Base-by-base conservation (phyloP, 2,888 invertebrate species). In the Ophion costatus region DNA sequence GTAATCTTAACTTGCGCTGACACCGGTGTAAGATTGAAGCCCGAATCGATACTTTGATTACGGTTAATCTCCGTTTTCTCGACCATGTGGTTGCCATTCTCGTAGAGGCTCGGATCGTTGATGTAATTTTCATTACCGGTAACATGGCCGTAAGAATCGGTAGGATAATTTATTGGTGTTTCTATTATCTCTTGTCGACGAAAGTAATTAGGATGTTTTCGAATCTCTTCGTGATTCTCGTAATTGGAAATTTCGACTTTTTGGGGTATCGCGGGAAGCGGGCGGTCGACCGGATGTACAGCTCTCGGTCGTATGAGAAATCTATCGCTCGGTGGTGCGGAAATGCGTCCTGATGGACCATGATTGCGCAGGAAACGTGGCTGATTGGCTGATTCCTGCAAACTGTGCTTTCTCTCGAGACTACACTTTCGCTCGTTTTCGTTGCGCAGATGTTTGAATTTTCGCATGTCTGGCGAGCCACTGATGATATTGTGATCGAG, bases 181-280 rank as follows among this genome's bases (percentile, higher is more conserved):
- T 76, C 82, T 9, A 66, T 67, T 20, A 29, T 77, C 5, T 57
- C 80, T 38, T 67, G 67, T n/a, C 59, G 24, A 33, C 78, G 61
- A 56, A 76, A 82, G 59, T 75, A 75, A 66, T 75, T 76, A 20
- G 81, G 76, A 70, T 86, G 79, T 51, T 88, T 88, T 5, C 77
- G 80, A 14, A 87, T 87, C 17, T 90, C 89, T n/a, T 89, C 85
- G 59, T 90, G 90, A 83, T 92, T 92, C 59, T 90, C 90, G 66
- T 91, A 92, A 61, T 88, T 89, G 0, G 89, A 86, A 45, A 91
- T 87, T 59, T 92, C 92, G 1, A 91, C 66, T 57, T 89, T 90
- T 5, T 93, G 91, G 0, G 93, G 93, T 76, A 93, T 93, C 1
- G 91, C 93, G 0, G 93, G 93, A 2, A 93, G 83, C 0, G 93